A percentile compares a stretch with the other conserved stretches of the same genome.
Conservation (phyloP, 2,888 invertebrate species). For the Eretmocerus hayati region DNA sequence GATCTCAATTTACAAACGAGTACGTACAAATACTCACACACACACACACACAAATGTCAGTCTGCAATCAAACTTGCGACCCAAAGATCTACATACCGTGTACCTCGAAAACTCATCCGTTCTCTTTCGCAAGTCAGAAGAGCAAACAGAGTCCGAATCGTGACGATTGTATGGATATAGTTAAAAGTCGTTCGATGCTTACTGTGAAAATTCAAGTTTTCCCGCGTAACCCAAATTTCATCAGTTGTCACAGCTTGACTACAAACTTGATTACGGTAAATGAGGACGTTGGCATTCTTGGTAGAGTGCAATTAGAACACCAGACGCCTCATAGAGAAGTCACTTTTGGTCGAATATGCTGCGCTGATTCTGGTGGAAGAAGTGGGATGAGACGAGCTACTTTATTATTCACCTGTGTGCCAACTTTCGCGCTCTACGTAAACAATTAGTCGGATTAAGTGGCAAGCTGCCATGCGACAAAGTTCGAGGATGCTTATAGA, state of each 20-base stretch:
- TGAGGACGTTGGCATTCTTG: constrained; percentile 34
- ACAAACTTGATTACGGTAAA: constrained; percentile 37
- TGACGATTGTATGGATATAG: no score
- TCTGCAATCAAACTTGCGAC: no score
- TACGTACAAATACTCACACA: constrained; percentile 47
- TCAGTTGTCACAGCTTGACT: no score
- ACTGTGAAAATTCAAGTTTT: no score
- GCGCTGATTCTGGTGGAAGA: constrained; percentile 4
- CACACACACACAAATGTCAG: no score
- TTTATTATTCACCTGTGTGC: not conserved
- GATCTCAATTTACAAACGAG: constrained; percentile 56
- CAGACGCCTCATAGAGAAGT: not conserved
- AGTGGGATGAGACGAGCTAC: constrained; percentile 1
- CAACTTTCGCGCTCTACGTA: constrained; percentile 25
- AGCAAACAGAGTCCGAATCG: no score
- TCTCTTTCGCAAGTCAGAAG: no score
- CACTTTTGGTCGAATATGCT: not conserved
- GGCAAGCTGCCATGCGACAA: constrained; percentile 1
- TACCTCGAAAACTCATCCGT: no score
- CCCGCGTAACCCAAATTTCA: no score
- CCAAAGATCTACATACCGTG: no score
- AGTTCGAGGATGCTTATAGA: no score
- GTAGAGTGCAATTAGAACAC: constrained; percentile 32
- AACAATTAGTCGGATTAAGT: constrained; percentile 44
- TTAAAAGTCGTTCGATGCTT: no score